A percentile compares a stretch with the other conserved stretches of the same genome.
phyloP scores from a whole-genome alignment of 1,140 invertebrate genomes.

The Vollenhovia emeryi region DNA sequence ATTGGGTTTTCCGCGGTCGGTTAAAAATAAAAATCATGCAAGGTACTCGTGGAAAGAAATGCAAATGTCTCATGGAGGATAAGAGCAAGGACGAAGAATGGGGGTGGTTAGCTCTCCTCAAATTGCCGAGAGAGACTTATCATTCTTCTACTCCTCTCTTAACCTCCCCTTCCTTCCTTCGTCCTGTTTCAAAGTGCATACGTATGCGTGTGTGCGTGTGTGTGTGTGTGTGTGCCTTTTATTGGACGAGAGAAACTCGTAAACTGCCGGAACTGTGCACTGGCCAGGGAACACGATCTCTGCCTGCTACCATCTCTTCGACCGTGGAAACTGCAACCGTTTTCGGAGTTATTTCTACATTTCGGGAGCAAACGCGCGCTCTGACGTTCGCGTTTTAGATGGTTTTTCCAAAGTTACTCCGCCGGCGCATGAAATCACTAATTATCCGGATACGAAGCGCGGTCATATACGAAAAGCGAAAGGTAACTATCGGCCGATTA shows the following conservation, averaged over 20 bases:
- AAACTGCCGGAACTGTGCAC: constrained; percentile 71
- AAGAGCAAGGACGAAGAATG: constrained; percentile 32
- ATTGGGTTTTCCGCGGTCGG: neutral
- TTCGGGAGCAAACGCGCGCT: constrained; percentile 29
- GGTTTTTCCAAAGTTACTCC: neutral
- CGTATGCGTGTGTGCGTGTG: neutral
- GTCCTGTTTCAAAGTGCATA: constrained; percentile 9
- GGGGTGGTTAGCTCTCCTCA: constrained; percentile 5
- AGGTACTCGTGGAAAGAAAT: constrained; percentile 31
- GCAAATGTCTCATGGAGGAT: constrained; percentile 19
- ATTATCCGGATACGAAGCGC: neutral
- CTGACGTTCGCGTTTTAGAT: constrained; percentile 1
- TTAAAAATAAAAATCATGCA: constrained; percentile 47
- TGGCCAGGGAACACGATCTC: constrained; percentile 64
- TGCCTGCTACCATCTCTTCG: constrained; percentile 37
- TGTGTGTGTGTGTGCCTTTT: constrained; percentile 15
- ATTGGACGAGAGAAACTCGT: constrained; percentile 67
- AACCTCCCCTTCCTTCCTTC: constrained; percentile 17
- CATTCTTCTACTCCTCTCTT: neutral
- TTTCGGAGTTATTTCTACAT: constrained; percentile 66
- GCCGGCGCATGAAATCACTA: neutral
- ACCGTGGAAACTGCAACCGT: constrained; percentile 68
- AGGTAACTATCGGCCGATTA: neutral
- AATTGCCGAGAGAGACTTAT: constrained; percentile 32
- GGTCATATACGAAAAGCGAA: neutral